Evolutionary conservation across 1,140 invertebrate species (phyloP).

Genomic region (Varroa destructor): DNA sequence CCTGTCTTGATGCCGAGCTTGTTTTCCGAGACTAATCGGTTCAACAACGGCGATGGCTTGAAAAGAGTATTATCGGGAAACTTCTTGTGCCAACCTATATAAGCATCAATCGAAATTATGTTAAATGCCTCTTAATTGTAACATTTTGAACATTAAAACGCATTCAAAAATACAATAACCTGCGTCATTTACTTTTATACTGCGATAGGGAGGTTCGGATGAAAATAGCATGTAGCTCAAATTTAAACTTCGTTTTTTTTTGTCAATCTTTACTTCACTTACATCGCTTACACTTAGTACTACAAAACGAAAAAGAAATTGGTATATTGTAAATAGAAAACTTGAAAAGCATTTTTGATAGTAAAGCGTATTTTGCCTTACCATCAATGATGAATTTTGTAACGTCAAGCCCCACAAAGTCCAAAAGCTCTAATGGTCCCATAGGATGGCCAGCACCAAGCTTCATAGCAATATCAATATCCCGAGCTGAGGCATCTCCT

Average conservation of each 20-base stretch:
- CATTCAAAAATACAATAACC: too few species aligned
- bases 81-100: conserved; percentile 57
- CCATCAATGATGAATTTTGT: conserved; percentile 47
- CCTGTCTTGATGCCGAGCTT: conserved; percentile 70
- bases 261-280: too few species aligned
- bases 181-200: too few species aligned
- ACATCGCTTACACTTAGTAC: too few species aligned
- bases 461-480: conserved; percentile 76
- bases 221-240: too few species aligned
- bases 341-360: neutral
- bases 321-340: too few species aligned
- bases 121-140: too few species aligned
- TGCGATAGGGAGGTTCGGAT: too few species aligned
- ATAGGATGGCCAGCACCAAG: conserved; percentile 68
- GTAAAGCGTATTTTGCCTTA: conserved; percentile 34
- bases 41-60: conserved; percentile 50
- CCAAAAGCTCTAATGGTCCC: conserved; percentile 65
- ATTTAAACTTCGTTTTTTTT: too few species aligned
- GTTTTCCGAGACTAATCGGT: conserved; percentile 61
- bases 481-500: conserved; percentile 52
- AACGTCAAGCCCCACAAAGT: conserved; percentile 63
- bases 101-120: conserved; percentile 33
- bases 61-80: conserved; percentile 63
- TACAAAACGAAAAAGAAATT: too few species aligned
- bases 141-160: too few species aligned